phyloP scores from a whole-genome alignment of 2,113 vertebrate genomes.

The Prinia subflava region DNA sequence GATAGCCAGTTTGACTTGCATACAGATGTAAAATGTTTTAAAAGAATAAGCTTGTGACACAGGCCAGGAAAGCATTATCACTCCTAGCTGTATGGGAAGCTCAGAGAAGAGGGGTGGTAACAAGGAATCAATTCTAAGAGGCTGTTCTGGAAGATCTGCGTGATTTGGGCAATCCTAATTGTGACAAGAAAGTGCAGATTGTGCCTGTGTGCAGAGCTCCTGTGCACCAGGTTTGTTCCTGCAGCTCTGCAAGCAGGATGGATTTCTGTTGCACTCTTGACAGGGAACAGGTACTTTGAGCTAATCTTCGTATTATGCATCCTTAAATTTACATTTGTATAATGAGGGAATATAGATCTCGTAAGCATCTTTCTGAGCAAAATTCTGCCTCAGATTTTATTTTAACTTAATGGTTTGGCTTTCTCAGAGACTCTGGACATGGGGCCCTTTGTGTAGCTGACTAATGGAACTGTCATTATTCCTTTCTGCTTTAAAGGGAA shows the following conservation, averaged over 20 bases:
- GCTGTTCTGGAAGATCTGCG: not conserved
- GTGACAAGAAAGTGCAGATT: not conserved
- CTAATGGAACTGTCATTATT: not conserved
- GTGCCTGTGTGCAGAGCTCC: not conserved
- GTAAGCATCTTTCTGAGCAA: not conserved
- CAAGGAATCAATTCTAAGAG: not conserved
- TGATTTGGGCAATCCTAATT: not conserved
- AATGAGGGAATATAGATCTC: not conserved
- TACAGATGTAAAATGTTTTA: not conserved
- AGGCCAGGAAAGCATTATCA: not conserved
- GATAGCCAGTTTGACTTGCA: not conserved
- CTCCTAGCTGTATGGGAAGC: not conserved
- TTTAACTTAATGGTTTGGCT: not conserved
- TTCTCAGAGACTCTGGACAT: not conserved
- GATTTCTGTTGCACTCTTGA: not conserved
- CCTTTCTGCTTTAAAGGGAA: not conserved
- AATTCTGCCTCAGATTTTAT: not conserved
- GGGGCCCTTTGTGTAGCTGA: not conserved
- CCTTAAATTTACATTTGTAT: not conserved
- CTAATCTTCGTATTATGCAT: not conserved
- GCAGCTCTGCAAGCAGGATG: not conserved
- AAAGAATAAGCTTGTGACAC: not conserved
- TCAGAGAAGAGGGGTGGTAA: not conserved
- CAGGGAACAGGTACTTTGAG: not conserved
- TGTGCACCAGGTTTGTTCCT: not conserved